phyloP scores from a whole-genome alignment of 1,140 invertebrate species.

The Chymomyza costata region DNA sequence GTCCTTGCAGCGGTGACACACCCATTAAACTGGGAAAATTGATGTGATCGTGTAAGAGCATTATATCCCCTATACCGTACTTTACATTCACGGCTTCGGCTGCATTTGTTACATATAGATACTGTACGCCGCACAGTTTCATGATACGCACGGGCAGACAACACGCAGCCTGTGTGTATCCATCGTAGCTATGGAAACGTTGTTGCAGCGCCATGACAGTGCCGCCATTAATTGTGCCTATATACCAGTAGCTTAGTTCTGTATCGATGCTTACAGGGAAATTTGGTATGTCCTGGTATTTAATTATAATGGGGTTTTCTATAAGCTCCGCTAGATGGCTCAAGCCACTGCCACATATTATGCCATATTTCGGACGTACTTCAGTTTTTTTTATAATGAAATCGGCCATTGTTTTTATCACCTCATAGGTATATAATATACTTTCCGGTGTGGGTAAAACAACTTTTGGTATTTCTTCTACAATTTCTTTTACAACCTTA shows the following conservation, averaged over 20 bases:
- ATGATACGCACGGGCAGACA: conserved; percentile 94
- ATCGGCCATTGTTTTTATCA: conserved; percentile 83
- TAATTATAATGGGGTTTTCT: conserved; percentile 82
- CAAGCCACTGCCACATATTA: conserved; percentile 95
- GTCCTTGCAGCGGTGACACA: conserved; percentile 91
- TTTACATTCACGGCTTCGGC: conserved; percentile 90
- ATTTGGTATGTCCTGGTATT: conserved; percentile 90
- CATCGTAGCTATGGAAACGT: conserved; percentile 95
- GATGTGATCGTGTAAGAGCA: conserved; percentile 97
- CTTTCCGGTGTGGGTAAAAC: conserved; percentile 32
- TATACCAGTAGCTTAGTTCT: conserved; percentile 90
- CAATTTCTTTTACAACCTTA: too few relatives aligned
- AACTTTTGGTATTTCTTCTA: background rate
- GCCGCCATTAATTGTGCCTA: conserved; percentile 86
- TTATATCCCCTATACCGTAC: conserved; percentile 93
- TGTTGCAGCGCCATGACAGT: conserved; percentile 95
- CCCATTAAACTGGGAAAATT: conserved; percentile 91
- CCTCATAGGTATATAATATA: conserved; percentile 79
- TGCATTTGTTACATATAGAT: conserved; percentile 93
- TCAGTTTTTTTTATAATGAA: conserved; percentile 83
- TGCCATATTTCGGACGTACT: conserved; percentile 87
- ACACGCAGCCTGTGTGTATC: conserved; percentile 85
- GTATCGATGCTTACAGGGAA: conserved; percentile 92
- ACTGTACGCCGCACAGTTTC: conserved; percentile 92
- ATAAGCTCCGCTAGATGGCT: conserved; percentile 86